Percentiles rank a stretch among this genome's conserved stretches.
These are phyloP conservation scores for Varroa destructor DNA, from an alignment of 1,140 invertebrate genomes.

Conservation along the genomic window DNA sequence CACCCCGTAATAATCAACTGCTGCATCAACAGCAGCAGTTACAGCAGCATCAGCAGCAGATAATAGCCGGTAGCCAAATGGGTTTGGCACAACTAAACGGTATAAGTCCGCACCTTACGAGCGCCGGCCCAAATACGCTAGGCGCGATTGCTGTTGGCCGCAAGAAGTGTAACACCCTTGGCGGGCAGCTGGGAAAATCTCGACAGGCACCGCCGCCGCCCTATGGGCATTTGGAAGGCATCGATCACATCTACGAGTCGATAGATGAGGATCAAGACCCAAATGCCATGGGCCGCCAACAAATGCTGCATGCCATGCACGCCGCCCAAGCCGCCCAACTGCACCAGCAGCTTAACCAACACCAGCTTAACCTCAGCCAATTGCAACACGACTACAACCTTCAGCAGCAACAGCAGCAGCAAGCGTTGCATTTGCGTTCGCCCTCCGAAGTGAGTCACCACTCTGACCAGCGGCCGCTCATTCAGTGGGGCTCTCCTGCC, in stretches of 20 bases:
- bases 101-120: neutral
- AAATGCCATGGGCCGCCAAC: slow-evolving; percentile 25
- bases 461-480: slow-evolving; percentile 34
- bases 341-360: slow-evolving; percentile 15
- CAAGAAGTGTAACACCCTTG: slow-evolving; percentile 10
- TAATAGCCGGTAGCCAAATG: slow-evolving; percentile 22
- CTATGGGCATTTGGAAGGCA: slow-evolving; percentile 31
- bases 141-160: slow-evolving; percentile 26
- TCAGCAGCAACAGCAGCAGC: slow-evolving; percentile 30
- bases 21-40: slow-evolving; percentile 22
- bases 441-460: slow-evolving; percentile 33
- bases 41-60: slow-evolving; percentile 8
- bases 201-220: slow-evolving; percentile 19
- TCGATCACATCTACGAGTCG: slow-evolving; percentile 35
- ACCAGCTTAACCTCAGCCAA: slow-evolving; percentile 5
- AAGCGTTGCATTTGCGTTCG: slow-evolving; percentile 29
- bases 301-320: slow-evolving; percentile 22
- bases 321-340: slow-evolving; percentile 27
- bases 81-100: slow-evolving; percentile 6
- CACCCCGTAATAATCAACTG: slow-evolving; percentile 18
- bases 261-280: slow-evolving; percentile 33
- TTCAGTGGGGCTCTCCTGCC: slow-evolving; percentile 14
- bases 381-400: slow-evolving; percentile 29
- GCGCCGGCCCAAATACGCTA: slow-evolving; percentile 7
- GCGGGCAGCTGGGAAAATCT: slow-evolving; percentile 19